phyloP scores from a whole-genome alignment of 2,113 vertebrate genomes.

The Syngnathus floridae region DNA sequence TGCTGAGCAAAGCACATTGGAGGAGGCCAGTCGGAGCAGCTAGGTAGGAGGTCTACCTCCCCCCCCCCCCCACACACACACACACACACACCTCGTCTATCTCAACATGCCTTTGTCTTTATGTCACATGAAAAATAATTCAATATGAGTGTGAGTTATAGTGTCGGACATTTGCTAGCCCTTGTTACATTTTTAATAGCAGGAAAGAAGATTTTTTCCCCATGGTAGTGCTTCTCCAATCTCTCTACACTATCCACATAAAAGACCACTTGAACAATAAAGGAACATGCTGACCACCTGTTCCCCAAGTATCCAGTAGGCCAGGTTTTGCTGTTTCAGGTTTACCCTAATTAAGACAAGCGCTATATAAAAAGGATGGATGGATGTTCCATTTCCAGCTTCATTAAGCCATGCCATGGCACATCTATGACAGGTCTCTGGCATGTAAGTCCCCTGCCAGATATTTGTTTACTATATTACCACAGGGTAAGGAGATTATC shows the following conservation, averaged over 20 bases:
- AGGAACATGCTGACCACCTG: not conserved
- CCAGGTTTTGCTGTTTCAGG: too few relatives aligned
- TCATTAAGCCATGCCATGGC: constrained; percentile 35
- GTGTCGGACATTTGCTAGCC: constrained; percentile 1
- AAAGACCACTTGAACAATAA: not conserved
- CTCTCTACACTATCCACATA: not conserved
- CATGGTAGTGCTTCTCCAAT: not conserved
- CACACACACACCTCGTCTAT: not conserved
- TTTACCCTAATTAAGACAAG: not conserved
- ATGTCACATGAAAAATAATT: constrained; percentile 16
- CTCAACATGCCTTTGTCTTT: constrained; percentile 21
- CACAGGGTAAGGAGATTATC: constrained; percentile 61
- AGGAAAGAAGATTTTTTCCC: not conserved
- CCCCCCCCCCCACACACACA: constrained; percentile 1
- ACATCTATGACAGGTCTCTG: constrained; percentile 36
- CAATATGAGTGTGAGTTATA: constrained; percentile 5
- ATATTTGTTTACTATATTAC: constrained; percentile 65
- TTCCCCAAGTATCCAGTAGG: not conserved
- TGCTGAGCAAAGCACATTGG: constrained; percentile 56
- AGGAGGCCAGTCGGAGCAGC: constrained; percentile 42
- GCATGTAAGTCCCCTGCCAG: constrained; percentile 48
- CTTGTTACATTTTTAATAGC: constrained; percentile 2
- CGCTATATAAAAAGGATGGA: not conserved
- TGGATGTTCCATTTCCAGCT: constrained; percentile 22
- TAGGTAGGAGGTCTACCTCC: constrained; percentile 26